These are phyloP conservation scores for Acleris literana DNA, from an alignment of 2,888 invertebrate species.

Conservation along the genomic window DNA sequence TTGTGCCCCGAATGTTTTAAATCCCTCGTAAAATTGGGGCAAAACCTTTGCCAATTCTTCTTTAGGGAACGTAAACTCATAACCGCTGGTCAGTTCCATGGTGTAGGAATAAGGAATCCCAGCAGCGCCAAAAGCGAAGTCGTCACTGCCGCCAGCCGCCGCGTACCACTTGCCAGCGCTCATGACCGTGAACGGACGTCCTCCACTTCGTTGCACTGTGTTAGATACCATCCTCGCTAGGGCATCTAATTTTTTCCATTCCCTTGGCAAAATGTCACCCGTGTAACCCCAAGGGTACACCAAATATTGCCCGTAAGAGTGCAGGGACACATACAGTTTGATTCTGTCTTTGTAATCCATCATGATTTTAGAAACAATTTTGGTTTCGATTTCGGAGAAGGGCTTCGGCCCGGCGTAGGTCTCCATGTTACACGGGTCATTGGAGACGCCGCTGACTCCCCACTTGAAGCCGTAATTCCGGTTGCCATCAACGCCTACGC, in stretches of 20 bases:
- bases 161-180: slow-evolving; percentile 83
- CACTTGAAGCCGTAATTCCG: slow-evolving; percentile 88
- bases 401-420: slow-evolving; percentile 84
- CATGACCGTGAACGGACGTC: slow-evolving; percentile 71
- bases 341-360: slow-evolving; percentile 71
- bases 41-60: slow-evolving; percentile 52
- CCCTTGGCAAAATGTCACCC: slow-evolving; percentile 69
- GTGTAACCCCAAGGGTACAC: slow-evolving; percentile 87
- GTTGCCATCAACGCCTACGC: slow-evolving; percentile 87
- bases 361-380: slow-evolving; percentile 81
- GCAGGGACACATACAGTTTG: slow-evolving; percentile 87
- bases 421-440: slow-evolving; percentile 81
- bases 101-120: slow-evolving; percentile 84
- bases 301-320: slow-evolving; percentile 86
- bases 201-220: slow-evolving; percentile 71
- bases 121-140: slow-evolving; percentile 82
- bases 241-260: slow-evolving; percentile 72
- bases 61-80: slow-evolving; percentile 87
- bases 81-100: slow-evolving; percentile 83
- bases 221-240: slow-evolving; percentile 68
- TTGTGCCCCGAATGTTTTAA: slow-evolving; percentile 58
- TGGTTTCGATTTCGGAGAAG: slow-evolving; percentile 86
- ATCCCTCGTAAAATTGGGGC: slow-evolving; percentile 72
- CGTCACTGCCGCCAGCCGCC: slow-evolving; percentile 86
- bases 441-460: slow-evolving; percentile 86